Conservation (phyloP, 2,113 vertebrate genomes). For the Dromas ardeola region DNA sequence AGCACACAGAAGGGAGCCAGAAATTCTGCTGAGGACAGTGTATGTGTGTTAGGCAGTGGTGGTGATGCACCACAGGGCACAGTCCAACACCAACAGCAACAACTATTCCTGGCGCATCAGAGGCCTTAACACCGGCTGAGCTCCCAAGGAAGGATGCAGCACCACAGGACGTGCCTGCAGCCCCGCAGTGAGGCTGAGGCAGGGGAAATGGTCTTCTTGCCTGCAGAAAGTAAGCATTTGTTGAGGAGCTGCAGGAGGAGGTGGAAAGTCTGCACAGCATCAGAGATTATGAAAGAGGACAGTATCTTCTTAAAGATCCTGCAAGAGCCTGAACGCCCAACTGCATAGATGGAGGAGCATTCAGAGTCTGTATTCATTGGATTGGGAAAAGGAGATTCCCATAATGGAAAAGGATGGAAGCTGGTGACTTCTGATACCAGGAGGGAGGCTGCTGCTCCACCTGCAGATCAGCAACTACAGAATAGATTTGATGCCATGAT, state of each 20-base stretch:
- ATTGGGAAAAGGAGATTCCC: not conserved
- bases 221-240: not conserved
- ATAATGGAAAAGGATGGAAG: not conserved
- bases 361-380: not conserved
- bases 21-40: not conserved
- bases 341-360: not conserved
- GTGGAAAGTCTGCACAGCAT: not conserved
- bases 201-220: not conserved
- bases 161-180: not conserved
- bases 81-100: not conserved
- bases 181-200: rapidly evolving
- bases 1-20: not conserved
- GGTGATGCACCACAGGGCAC: not conserved
- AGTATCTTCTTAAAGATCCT: not conserved
- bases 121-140: not conserved
- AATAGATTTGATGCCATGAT: not conserved
- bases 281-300: not conserved
- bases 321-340: not conserved
- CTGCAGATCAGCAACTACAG: not conserved
- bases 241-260: not conserved
- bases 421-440: not conserved
- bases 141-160: not conserved
- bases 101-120: not conserved
- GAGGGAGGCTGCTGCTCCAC: not conserved
- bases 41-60: not conserved